Evolutionary conservation across 2,888 invertebrate species (phyloP).

Genomic region (Machimus rusticus): DNA sequence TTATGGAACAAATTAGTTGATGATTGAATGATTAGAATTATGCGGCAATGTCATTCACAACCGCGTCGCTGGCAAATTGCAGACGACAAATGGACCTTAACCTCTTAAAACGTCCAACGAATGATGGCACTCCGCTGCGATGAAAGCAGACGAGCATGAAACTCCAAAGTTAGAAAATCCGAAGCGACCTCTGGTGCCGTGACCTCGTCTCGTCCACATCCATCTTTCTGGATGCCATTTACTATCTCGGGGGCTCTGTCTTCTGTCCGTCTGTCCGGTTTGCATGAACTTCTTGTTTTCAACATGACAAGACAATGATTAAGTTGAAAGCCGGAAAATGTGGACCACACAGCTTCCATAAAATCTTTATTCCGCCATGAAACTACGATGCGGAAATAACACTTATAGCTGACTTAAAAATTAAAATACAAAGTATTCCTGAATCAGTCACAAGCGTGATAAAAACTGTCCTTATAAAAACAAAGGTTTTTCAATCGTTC

Average conservation of each 20-base stretch:
- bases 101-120: not conserved
- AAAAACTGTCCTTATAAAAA: no score
- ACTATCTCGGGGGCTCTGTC: not conserved
- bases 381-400: not conserved
- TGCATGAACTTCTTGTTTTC: not conserved
- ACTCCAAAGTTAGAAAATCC: not conserved
- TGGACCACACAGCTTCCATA: not conserved
- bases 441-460: no score
- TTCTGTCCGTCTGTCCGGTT: not conserved
- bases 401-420: not conserved
- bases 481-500: no score
- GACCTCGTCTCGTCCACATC: not conserved
- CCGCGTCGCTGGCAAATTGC: not conserved
- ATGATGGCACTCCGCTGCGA: not conserved
- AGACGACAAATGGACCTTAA: not conserved
- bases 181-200: not conserved
- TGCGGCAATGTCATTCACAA: not conserved
- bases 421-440: not conserved
- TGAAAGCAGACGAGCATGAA: not conserved
- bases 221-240: not conserved
- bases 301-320: not conserved
- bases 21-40: not conserved
- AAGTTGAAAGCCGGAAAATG: not conserved
- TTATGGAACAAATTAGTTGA: not conserved
- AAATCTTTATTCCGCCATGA: not conserved